Evolutionary conservation across 2,888 invertebrate species (phyloP).

Genomic region (Brachyptera risi): DNA sequence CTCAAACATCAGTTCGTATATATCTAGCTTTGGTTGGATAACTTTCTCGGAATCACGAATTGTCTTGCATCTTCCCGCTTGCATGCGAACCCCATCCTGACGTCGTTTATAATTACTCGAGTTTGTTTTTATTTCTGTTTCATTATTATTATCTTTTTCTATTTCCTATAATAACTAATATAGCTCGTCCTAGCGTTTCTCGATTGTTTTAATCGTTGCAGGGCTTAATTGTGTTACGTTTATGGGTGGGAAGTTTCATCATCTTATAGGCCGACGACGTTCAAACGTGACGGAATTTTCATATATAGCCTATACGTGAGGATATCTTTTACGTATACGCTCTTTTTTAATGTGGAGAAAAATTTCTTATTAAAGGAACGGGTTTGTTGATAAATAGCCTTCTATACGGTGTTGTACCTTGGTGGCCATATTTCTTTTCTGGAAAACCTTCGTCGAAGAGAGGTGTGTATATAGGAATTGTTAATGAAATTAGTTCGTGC

Average conservation of each 20-base stretch:
- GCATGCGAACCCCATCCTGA: background rate
- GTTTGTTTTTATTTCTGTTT: constrained; percentile 18
- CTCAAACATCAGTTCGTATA: background rate
- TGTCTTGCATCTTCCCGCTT: background rate
- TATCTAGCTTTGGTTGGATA: background rate
- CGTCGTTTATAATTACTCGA: constrained; percentile 13
- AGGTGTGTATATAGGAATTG: background rate
- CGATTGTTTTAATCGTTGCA: constrained; percentile 17
- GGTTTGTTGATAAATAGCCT: background rate
- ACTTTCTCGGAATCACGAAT: constrained; percentile 7
- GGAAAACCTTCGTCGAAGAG: background rate
- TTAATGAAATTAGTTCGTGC: constrained; percentile 14
- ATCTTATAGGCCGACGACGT: too few species aligned
- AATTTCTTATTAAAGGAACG: background rate
- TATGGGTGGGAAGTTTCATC: constrained; percentile 7
- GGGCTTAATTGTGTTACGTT: constrained; percentile 17
- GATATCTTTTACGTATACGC: too few species aligned
- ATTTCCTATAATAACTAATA: constrained; percentile 21
- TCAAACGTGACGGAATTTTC: constrained; percentile 15
- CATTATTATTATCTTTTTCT: constrained; percentile 18
- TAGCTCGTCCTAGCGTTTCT: constrained; percentile 20
- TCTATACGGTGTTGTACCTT: background rate
- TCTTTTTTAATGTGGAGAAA: too few species aligned
- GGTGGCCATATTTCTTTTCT: background rate
- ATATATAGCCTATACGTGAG: too few species aligned